Evolutionary conservation across 1,140 invertebrate genomes (phyloP).

Genomic region (Heliconius hermathena): DNA sequence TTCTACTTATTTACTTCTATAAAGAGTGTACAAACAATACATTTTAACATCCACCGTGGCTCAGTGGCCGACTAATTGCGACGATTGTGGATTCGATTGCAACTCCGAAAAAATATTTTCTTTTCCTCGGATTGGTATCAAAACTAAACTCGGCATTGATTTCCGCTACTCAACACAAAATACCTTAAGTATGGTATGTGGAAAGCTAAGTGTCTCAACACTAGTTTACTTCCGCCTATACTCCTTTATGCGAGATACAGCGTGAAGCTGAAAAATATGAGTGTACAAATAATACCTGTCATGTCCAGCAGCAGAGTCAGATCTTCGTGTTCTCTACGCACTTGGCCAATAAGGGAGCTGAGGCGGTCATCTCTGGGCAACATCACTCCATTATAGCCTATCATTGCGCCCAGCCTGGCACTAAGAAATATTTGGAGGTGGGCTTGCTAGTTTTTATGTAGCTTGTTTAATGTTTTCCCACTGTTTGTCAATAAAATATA

Average conservation of each 20-base stretch:
- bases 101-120: too few species aligned
- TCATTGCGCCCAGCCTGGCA: conserved; percentile 96
- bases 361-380: conserved; percentile 93
- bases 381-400: conserved; percentile 96
- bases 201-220: too few species aligned
- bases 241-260: too few species aligned
- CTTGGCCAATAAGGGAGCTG: conserved; percentile 96
- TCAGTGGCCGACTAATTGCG: too few species aligned
- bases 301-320: conserved; percentile 96
- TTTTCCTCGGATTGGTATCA: too few species aligned
- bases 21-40: not conserved
- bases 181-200: too few species aligned
- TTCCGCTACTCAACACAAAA: too few species aligned
- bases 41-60: too few species aligned
- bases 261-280: not conserved
- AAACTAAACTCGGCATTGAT: too few species aligned
- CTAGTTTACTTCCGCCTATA: too few species aligned
- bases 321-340: conserved; percentile 98
- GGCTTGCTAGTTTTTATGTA: conserved; percentile 23
- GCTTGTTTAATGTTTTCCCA: not conserved
- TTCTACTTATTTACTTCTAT: not conserved
- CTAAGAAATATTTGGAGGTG: conserved; percentile 97
- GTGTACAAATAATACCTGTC: conserved; percentile 30
- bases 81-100: too few species aligned
- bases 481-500: too few species aligned